Evolutionary conservation across 2,888 invertebrate species (phyloP), one percentile per base, ranked within the genome.

Genomic region (Pantelozetes paolii): DNA sequence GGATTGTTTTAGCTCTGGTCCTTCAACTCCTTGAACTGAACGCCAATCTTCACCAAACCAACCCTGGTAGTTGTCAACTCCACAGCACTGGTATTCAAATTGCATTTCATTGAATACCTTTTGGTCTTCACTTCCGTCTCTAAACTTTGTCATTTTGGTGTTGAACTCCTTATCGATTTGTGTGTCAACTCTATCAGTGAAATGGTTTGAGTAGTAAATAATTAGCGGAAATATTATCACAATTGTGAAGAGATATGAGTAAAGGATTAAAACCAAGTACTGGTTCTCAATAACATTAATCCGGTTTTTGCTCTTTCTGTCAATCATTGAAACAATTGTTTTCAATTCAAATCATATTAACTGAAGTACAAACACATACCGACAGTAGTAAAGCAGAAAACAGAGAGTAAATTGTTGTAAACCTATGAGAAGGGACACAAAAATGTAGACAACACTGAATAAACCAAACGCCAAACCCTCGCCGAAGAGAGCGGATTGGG

Each of bases 1-100:
- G 9, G 54, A 45, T 9, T 9, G 5, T n/a, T n/a, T n/a, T n/a
- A n/a, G n/a, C n/a, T n/a, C n/a, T n/a, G n/a, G n/a, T n/a, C n/a
- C n/a, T n/a, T n/a, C n/a, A n/a, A n/a, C n/a, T n/a, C n/a, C n/a
- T n/a, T n/a, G n/a, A n/a, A n/a, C n/a, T n/a, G n/a, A 45, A 9
- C 40, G 6, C 8, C 13, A 6, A 9, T 40, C 40, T 18, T 13
- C 15, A 45, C 45, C 45, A 13, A 45, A 45, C 62, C 62, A 62
- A 30, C 30, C 62, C 62, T 30, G 28, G 18, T 62, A 62, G 2
- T 11, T 18, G 2, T 62, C 13, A 30, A n/a, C 62, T 5, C 62
- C 62, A 62, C 62, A 62, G 30, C 62, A 62, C 15, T 62, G 30
- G 18, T 62, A 30, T 30, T 28, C 28, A 11, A 62, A 30, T 30